A percentile compares a stretch with the other conserved stretches of the same genome.
These are phyloP conservation scores for Coleophora deauratella DNA, from an alignment of 2,888 invertebrate genomes.

Conservation along the genomic window DNA sequence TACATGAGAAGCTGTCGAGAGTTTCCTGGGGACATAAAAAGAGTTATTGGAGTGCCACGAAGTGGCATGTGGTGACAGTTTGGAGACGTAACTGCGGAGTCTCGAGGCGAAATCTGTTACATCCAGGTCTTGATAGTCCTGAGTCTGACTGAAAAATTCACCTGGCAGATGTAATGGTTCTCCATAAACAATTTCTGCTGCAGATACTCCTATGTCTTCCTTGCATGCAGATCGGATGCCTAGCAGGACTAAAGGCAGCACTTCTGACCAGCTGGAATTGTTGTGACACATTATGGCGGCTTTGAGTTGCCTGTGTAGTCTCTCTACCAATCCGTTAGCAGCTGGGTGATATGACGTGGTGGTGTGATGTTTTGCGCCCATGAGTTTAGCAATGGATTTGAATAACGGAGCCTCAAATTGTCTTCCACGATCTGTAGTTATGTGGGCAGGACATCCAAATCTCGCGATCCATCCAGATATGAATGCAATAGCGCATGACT, in stretches of 20 bases:
- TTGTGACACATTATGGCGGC: conserved; percentile 26
- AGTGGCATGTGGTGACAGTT: no score
- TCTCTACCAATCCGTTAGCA: conserved; percentile 18
- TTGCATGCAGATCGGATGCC: conserved; percentile 7
- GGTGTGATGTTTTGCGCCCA: conserved; percentile 7
- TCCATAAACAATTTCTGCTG: conserved; percentile 23
- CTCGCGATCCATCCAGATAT: conserved; percentile 38
- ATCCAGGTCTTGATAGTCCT: no score
- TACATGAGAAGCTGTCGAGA: no score
- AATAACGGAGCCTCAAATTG: conserved; percentile 28
- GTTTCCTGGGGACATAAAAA: no score
- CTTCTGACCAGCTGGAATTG: no score
- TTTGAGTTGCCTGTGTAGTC: conserved; percentile 15
- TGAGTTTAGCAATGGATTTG: conserved; percentile 5
- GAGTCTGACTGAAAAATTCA: conserved; percentile 14
- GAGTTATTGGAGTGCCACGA: no score
- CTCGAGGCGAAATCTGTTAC: no score
- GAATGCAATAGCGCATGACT: conserved; percentile 33
- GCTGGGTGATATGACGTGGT: conserved; percentile 23
- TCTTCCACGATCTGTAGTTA: conserved; percentile 20
- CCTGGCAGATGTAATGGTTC: conserved; percentile 22
- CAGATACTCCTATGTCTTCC: conserved; percentile 15
- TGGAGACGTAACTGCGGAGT: no score
- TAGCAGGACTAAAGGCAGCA: no score
- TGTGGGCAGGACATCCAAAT: conserved; percentile 35